phyloP scores from a whole-genome alignment of 2,888 invertebrate species.

The Polylopha cassiicola region DNA sequence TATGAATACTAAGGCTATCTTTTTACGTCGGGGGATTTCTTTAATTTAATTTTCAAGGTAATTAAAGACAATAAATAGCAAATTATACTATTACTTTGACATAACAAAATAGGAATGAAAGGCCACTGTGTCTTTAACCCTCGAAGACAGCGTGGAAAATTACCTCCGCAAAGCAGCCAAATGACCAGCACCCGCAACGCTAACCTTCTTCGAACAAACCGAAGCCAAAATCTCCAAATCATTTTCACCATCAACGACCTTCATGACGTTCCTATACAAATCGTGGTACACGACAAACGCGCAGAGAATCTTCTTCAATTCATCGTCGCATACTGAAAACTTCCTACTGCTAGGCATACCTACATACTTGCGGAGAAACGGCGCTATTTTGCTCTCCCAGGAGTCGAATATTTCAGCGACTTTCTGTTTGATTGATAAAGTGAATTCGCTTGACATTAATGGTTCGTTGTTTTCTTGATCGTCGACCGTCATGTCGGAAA shows the following conservation, averaged over 20 bases:
- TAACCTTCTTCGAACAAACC: conserved; percentile 33
- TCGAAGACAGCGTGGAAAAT: not conserved
- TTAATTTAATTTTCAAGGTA: too few species aligned
- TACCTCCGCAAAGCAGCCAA: not conserved
- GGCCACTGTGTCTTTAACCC: too few species aligned
- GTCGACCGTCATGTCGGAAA: conserved; percentile 52
- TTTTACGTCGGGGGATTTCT: too few species aligned
- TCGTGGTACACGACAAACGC: conserved; percentile 78
- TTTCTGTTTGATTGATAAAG: conserved; percentile 79
- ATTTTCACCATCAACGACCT: conserved; percentile 38
- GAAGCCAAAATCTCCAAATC: conserved; percentile 42
- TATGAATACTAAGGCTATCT: too few species aligned
- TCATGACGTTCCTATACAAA: conserved; percentile 63
- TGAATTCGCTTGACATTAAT: conserved; percentile 78
- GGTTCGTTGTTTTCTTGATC: conserved; percentile 55
- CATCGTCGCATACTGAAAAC: conserved; percentile 44
- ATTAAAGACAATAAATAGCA: too few species aligned
- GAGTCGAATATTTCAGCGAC: conserved; percentile 70
- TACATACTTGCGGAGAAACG: conserved; percentile 69
- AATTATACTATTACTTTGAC: too few species aligned
- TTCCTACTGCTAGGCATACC: conserved; percentile 55
- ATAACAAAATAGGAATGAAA: too few species aligned
- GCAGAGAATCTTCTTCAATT: conserved; percentile 60
- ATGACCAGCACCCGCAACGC: conserved; percentile 28
- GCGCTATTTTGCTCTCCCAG: conserved; percentile 70